Evolutionary conservation across 2,888 invertebrate genomes (phyloP), one percentile per base, ranked within the genome.

Genomic region (Agapetus fuscipes): DNA sequence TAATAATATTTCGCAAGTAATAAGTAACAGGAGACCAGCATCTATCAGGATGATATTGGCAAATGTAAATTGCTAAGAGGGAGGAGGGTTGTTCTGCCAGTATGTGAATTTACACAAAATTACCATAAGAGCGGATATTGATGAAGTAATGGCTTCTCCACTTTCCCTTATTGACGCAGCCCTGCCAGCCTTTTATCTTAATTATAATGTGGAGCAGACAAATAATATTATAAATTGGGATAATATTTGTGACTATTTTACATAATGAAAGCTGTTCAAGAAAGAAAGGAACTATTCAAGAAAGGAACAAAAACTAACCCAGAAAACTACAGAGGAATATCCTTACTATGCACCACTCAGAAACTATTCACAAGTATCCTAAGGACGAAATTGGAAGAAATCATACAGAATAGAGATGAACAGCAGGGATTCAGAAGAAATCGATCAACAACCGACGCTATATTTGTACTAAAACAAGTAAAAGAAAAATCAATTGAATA

Each of bases 101-200:
- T 6, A 20, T 20, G 20, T 20, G 17, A 17, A 33, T 43, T 43
- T 43, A 30, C 39, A 33, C 37, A 26, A 27, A 35, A 43, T 43
- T 37, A 37, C 32, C 43, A 43, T 40, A 40, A 43, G 39, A 40
- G 20, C 6, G 35, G 31, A 41, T 41, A 41, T 41, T 41, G 41
- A 33, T 25, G 41, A 33, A 28, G 20, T 38, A 42, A 38, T 42
- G 34, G 25, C 30, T 30, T 42, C 34, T 38, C 27, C 26, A 35
- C 29, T 15, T 27, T 13, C 39, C 27, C 28, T 15, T 17, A 38
- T 38, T 33, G 33, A 32, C 38, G 7, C n/a, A 17, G 31, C 26
- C 11, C 17, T 38, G 33, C 32, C 33, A 20, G 28, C 17, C 20
- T 32, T 29, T 38, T 33, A 38, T 38, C 33, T 33, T 33, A 38